These are phyloP conservation scores for Microctonus brassicae DNA, from an alignment of 2,888 invertebrate genomes.

Conservation along the genomic window DNA sequence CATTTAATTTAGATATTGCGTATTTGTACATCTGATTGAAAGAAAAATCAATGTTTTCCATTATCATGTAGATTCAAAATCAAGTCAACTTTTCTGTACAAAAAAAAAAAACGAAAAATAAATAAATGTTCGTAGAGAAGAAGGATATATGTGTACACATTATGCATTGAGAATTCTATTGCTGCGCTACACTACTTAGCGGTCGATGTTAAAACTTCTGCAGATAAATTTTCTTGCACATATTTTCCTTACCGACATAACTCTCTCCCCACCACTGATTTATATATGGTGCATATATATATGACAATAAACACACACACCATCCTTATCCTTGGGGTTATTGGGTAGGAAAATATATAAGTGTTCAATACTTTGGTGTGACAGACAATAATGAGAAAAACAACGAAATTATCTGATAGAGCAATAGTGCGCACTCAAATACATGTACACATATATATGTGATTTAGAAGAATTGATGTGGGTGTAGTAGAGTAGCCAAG, in stretches of 20 bases:
- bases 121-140: slow-evolving; percentile 43
- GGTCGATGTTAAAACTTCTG: no score
- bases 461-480: not conserved
- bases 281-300: no score
- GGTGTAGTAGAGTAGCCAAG: slow-evolving; percentile 6
- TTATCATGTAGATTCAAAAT: slow-evolving; percentile 54
- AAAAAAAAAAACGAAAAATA: slow-evolving; percentile 27
- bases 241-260: no score
- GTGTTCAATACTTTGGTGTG: no score
- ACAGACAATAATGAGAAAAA: no score
- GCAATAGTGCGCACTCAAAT: not conserved
- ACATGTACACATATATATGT: not conserved
- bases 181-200: no score
- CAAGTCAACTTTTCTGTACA: slow-evolving; percentile 42
- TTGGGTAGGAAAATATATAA: no score
- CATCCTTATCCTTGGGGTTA: no score
- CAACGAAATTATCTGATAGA: not conserved
- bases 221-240: no score
- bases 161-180: no score
- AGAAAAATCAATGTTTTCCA: slow-evolving; percentile 64
- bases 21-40: not conserved
- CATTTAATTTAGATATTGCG: not conserved
- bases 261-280: no score
- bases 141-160: not conserved
- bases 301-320: no score